These are phyloP conservation scores for Bombus impatiens DNA, from an alignment of 1,140 invertebrate genomes.

Conservation along the genomic window DNA sequence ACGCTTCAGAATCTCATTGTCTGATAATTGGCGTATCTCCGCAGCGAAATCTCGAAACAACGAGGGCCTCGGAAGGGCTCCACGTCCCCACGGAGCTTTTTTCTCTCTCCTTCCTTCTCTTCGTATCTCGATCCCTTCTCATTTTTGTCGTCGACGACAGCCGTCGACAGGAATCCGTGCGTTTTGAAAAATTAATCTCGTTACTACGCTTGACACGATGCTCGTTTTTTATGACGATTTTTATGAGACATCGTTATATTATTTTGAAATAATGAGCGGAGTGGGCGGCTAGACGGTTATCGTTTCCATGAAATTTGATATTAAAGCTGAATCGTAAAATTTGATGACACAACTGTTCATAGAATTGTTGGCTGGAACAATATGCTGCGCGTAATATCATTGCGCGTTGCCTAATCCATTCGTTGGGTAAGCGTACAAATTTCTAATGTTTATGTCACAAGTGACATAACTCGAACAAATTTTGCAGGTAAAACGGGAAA, in stretches of 20 bases:
- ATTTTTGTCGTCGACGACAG: not conserved
- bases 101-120: not conserved
- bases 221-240: not conserved
- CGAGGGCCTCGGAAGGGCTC: not conserved
- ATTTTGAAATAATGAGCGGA: conserved; percentile 7
- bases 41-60: conserved; percentile 28
- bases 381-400: too few relatives aligned
- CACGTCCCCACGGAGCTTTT: conserved; percentile 7
- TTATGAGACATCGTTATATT: conserved; percentile 9
- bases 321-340: not conserved
- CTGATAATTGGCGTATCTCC: conserved; percentile 55
- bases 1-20: conserved; percentile 33
- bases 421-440: too few relatives aligned
- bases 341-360: not conserved
- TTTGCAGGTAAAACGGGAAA: too few relatives aligned
- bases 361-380: too few relatives aligned
- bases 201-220: not conserved
- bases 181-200: conserved; percentile 29
- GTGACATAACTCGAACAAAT: too few relatives aligned
- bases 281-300: too few relatives aligned
- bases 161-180: not conserved
- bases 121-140: not conserved
- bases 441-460: too few relatives aligned
- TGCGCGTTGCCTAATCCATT: too few relatives aligned
- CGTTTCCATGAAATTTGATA: not conserved